Percentiles rank a stretch among this genome's conserved stretches.
Evolutionary conservation across 2,113 vertebrate species (phyloP).

Genomic region (Rhinoderma darwinii): DNA sequence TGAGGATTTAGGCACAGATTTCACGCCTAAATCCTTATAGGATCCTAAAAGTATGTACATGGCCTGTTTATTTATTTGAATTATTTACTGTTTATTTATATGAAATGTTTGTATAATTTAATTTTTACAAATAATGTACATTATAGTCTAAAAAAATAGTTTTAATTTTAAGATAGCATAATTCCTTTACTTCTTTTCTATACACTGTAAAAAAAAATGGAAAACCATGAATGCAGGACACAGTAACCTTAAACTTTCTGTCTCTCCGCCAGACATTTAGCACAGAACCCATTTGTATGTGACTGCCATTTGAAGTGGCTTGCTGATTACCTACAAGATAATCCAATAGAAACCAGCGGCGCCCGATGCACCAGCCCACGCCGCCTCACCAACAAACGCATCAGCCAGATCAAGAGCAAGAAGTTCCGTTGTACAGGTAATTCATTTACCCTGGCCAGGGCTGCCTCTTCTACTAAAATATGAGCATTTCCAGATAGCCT

Average conservation of each 20-base stretch:
- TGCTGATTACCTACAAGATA: conserved; percentile 97
- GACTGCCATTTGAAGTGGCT: conserved; percentile 99
- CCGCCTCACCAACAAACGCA: conserved; percentile 96
- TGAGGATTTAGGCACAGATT: no score
- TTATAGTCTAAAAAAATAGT: no score
- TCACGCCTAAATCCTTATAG: no score
- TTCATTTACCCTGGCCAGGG: conserved; percentile 68
- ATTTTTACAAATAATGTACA: neutral
- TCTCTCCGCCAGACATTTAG: conserved; percentile 86
- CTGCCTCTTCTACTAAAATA: conserved; percentile 66
- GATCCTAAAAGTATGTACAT: no score
- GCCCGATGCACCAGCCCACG: conserved; percentile 96
- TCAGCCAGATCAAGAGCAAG: conserved; percentile 99
- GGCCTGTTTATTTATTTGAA: no score
- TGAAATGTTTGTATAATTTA: no score
- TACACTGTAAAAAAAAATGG: neutral
- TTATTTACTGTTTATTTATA: no score
- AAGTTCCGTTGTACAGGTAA: conserved; percentile 99
- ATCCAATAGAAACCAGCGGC: conserved; percentile 97
- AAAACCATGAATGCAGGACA: conserved; percentile 39
- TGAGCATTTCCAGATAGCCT: conserved; percentile 72
- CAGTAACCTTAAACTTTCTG: conserved; percentile 69
- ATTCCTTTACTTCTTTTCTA: neutral
- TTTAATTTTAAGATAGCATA: neutral
- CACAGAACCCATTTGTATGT: conserved; percentile 98